Conservation (phyloP, 2,797 vertebrate species). For the Balearica regulorum region DNA sequence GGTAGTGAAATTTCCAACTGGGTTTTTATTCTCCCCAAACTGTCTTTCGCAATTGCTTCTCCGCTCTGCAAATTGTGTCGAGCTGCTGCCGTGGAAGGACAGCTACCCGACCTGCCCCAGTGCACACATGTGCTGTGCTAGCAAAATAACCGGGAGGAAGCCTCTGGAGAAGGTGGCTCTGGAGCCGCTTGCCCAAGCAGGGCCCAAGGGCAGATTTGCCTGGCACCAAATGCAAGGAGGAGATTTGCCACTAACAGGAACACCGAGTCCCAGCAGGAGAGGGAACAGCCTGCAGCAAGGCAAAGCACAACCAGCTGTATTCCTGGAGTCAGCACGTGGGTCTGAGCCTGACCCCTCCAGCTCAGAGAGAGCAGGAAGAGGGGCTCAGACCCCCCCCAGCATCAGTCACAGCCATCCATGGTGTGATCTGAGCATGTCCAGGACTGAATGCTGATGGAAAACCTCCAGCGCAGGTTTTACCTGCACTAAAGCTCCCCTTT, state of each 20-base stretch:
- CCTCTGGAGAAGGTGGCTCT: neutral
- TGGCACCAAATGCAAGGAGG: neutral
- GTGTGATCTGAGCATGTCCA: neutral
- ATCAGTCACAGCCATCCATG: neutral
- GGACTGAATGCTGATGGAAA: neutral
- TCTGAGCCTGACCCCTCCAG: neutral
- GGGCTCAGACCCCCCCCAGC: fast-evolving
- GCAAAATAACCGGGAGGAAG: neutral
- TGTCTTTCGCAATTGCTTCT: neutral
- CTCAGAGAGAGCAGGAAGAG: neutral
- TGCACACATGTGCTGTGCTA: neutral
- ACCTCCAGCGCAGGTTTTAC: neutral
- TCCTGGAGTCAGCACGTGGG: neutral
- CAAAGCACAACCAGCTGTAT: neutral
- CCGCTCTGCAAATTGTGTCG: neutral
- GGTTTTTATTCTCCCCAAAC: neutral
- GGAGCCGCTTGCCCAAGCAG: neutral
- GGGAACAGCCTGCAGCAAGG: neutral
- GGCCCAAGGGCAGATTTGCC: neutral
- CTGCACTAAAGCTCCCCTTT: neutral
- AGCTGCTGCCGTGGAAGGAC: neutral
- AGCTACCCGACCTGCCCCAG: neutral
- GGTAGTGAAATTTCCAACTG: conserved; percentile 12
- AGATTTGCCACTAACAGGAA: neutral
- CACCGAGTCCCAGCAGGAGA: neutral